Conservation (phyloP, 2,888 invertebrate genomes). For the Agrotis clavis region DNA sequence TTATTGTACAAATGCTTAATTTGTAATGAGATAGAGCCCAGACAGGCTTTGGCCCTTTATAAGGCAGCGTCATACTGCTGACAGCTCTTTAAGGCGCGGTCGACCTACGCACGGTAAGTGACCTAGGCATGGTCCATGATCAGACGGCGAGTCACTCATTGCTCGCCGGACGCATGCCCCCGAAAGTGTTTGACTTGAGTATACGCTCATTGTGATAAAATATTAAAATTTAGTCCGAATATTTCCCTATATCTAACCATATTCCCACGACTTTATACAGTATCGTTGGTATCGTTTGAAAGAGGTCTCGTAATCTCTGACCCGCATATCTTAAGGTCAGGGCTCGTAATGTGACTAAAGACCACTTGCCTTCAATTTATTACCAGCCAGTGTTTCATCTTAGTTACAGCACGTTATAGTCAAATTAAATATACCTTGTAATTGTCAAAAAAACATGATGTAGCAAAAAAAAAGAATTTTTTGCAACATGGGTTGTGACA, state of each 20-base stretch:
- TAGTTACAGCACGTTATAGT: neutral
- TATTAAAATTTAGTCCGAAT: neutral
- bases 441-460: neutral
- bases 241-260: neutral
- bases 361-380: conserved; percentile 48
- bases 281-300: neutral
- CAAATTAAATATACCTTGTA: neutral
- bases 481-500: neutral
- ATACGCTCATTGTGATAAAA: no score
- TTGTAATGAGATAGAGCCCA: no score
- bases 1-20: no score
- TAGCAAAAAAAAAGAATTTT: conserved; percentile 5
- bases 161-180: no score
- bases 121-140: no score
- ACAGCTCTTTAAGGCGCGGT: no score
- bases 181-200: no score
- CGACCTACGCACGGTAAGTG: no score
- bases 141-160: no score
- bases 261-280: conserved; percentile 31
- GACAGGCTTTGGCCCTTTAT: no score
- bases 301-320: conserved; percentile 36
- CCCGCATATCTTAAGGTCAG: conserved; percentile 51
- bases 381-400: conserved; percentile 27
- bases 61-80: no score
- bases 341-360: conserved; percentile 25